Conservation (phyloP, 2,888 invertebrate species). For the Troides helena region DNA sequence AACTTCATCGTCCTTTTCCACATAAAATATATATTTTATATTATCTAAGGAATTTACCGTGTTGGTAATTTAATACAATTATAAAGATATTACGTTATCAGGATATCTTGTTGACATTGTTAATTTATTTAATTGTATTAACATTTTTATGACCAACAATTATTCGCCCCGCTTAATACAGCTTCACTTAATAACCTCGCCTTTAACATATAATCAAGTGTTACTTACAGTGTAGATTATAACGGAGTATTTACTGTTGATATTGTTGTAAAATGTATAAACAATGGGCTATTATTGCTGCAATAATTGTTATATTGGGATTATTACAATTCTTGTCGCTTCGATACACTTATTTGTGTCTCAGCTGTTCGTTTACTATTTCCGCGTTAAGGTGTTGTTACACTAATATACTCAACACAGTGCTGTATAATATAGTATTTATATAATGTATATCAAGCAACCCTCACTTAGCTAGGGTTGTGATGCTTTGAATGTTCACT, state of each 20-base stretch:
- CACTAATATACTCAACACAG: background rate
- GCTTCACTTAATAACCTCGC: slow-evolving; percentile 5
- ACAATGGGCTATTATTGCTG: slow-evolving; percentile 3
- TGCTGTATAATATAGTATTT: background rate
- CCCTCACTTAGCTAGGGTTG: background rate
- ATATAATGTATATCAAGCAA: background rate
- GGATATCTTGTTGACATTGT: slow-evolving; percentile 12
- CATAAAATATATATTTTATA: too few relatives aligned
- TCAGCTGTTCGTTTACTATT: slow-evolving; percentile 16
- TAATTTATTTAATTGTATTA: slow-evolving; percentile 12
- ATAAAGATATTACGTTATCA: background rate
- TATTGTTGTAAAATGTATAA: slow-evolving; percentile 6
- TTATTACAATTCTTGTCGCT: slow-evolving; percentile 21
- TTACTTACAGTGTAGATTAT: slow-evolving; percentile 4
- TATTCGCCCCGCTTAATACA: background rate
- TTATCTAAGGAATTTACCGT: background rate
- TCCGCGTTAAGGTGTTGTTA: slow-evolving; percentile 17
- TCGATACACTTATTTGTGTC: slow-evolving; percentile 20
- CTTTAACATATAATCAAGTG: slow-evolving; percentile 18
- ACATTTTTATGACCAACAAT: slow-evolving; percentile 20
- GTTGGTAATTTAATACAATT: background rate
- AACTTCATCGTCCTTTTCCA: too few relatives aligned
- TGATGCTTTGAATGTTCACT: too few relatives aligned
- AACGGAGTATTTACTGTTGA: background rate
- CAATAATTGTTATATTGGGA: slow-evolving; percentile 11